Percentiles rank a stretch among this genome's conserved stretches.
Conservation (phyloP, 2,113 vertebrate species). For the Abramis brama region DNA sequence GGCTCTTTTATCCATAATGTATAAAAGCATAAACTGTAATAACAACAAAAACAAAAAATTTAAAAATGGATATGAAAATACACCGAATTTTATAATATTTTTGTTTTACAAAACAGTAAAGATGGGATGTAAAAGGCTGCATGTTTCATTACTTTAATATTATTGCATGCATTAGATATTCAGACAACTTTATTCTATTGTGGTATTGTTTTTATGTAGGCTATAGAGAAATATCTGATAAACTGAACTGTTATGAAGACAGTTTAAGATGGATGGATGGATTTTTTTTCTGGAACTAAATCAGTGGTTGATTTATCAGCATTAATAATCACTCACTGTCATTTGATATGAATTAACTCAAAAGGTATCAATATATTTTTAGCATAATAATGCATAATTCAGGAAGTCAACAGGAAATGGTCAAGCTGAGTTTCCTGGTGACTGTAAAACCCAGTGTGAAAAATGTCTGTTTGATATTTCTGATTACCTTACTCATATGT, state of each 20-base stretch:
- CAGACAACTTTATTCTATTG: neutral
- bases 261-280: too few relatives aligned
- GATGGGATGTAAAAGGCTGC: neutral
- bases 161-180: neutral
- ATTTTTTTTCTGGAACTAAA: neutral
- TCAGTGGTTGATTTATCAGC: neutral
- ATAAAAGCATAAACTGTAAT: neutral
- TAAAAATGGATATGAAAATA: neutral
- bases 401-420: neutral
- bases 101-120: neutral
- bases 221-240: neutral
- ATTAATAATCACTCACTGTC: neutral
- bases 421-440: neutral
- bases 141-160: neutral
- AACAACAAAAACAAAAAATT: too few relatives aligned
- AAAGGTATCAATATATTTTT: neutral
- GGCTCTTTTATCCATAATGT: neutral
- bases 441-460: neutral
- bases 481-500: neutral
- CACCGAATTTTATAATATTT: neutral
- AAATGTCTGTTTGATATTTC: neutral
- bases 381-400: neutral
- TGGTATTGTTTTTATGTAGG: neutral
- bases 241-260: too few relatives aligned
- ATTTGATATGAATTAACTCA: neutral